These are phyloP conservation scores for Nestor notabilis DNA, from an alignment of 2,113 vertebrate genomes.

Conservation along the genomic window DNA sequence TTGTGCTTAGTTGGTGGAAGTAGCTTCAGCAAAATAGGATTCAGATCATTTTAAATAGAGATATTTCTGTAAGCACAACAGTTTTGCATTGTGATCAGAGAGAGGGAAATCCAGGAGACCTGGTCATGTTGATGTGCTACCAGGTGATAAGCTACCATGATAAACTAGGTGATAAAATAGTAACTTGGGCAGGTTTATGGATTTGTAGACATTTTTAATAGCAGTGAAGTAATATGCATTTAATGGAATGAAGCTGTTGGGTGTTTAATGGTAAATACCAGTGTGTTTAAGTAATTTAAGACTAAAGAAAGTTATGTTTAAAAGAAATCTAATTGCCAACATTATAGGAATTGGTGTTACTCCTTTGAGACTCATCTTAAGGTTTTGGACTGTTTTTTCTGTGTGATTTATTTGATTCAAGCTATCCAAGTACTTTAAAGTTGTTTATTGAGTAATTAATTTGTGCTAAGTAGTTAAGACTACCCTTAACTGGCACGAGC, in stretches of 20 bases:
- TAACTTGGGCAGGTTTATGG: neutral
- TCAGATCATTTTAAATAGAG: neutral
- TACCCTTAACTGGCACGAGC: neutral
- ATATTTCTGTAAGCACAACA: neutral
- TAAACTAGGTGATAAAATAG: neutral
- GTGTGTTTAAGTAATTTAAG: neutral
- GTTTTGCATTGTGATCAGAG: neutral
- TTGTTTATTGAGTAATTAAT: neutral
- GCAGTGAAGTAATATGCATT: rapidly evolving
- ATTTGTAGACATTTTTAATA: neutral
- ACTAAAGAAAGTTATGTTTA: neutral
- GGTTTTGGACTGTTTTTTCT: neutral
- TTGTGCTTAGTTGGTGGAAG: neutral
- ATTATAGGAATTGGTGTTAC: neutral
- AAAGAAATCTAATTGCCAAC: neutral
- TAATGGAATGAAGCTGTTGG: neutral
- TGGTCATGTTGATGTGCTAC: neutral
- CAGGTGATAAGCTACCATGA: neutral
- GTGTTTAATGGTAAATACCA: neutral
- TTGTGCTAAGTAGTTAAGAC: neutral
- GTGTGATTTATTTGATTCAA: neutral
- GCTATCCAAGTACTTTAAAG: neutral
- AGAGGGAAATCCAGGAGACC: neutral
- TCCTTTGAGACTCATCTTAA: neutral
- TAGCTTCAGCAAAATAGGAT: neutral